Evolutionary conservation across 92 coral and sea anemone species (phyloP), one percentile per base, ranked within the genome.

Genomic region (Epizoanthus illoricatus): DNA sequence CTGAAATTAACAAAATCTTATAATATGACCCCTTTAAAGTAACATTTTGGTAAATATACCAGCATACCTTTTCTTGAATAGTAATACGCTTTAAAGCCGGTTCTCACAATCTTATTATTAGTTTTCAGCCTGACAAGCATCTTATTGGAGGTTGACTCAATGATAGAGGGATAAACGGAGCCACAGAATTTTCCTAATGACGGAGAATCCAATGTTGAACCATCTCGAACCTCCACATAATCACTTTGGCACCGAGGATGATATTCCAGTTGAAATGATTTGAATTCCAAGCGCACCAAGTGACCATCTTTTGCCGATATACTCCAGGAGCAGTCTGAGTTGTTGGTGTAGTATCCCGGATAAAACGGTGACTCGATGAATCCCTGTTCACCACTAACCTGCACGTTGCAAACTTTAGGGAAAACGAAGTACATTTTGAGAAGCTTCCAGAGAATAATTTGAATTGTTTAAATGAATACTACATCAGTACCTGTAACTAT

Each of bases 101-200:
- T 88, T 36, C 84, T 52, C 23, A 39, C 39, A 69, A 40, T 45
- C 15, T 49, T 69, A 7, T 45, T 36, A 76, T 91, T 76, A 42
- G 89, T 72, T 45, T 74, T 76, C 62, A 93, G 89, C 5, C 81
- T 62, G 33, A 93, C 75, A 28, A 85, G 78, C 80, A 93, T 76
- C 21, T 20, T 47, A 80, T 91, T 85, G 4, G 71, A n/a, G 7
- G 88, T 39, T 36, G 98, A 71, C 65, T 75, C 87, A 4, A 91
- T 71, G 55, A 86, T 84, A 3, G 33, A 21, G 3, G 98, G 95
- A 33, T 58, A 61, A 33, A 69, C 69, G 12, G 78, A 75, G 3
- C 98, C 98, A 85, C 98, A 93, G 83, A 80, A 91, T 52, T 54
- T 84, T 57, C 92, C 94, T 58, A 91, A 54, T 17, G 56, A 66